phyloP scores from a whole-genome alignment of 2,797 vertebrate species.

The Dipus sagitta region DNA sequence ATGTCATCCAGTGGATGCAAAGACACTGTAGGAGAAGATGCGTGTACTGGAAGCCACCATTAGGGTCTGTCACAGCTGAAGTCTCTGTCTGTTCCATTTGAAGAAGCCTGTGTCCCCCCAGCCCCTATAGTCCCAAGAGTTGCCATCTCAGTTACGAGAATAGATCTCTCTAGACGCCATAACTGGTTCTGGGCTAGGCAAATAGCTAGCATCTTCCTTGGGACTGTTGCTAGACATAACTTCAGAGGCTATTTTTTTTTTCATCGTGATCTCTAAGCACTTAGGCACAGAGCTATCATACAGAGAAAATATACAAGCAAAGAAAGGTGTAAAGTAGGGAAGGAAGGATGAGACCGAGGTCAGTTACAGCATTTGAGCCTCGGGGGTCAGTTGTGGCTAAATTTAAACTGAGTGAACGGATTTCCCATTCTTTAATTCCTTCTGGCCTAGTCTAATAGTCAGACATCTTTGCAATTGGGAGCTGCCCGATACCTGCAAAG shows the following conservation, averaged over 20 bases:
- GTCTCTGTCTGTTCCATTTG: constrained; percentile 1
- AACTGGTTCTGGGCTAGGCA: constrained; percentile 9
- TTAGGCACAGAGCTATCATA: background rate
- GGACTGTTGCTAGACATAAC: background rate
- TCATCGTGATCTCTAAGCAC: background rate
- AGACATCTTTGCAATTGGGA: background rate
- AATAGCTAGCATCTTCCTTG: background rate
- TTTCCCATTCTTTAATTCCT: background rate
- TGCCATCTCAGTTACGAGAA: background rate
- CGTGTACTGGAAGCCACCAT: background rate
- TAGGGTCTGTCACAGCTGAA: background rate
- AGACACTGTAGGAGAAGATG: background rate
- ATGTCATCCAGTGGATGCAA: background rate
- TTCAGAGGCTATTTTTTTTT: background rate
- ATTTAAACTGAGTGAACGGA: background rate
- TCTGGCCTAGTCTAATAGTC: background rate
- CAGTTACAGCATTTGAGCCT: background rate
- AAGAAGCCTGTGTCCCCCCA: background rate
- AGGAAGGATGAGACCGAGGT: background rate
- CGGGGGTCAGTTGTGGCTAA: background rate
- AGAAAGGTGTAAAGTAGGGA: background rate
- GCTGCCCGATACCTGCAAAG: background rate
- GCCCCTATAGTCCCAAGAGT: no score
- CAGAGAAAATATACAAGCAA: background rate
- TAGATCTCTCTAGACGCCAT: background rate